Evolutionary conservation across 2,113 vertebrate species (phyloP).

Genomic region (Fulmarus glacialis): DNA sequence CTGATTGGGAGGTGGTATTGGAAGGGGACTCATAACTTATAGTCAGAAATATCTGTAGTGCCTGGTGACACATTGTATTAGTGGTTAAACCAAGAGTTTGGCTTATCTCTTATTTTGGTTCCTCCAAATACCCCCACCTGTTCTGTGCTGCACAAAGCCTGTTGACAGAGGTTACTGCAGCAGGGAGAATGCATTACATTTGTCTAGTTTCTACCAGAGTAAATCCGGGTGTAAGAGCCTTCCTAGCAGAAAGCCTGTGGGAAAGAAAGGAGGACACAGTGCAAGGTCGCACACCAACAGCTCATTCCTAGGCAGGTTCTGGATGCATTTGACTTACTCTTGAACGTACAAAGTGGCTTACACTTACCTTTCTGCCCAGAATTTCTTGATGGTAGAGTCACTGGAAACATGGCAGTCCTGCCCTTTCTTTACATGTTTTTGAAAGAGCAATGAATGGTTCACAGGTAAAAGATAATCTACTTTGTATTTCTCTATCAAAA

Average conservation of each 20-base stretch:
- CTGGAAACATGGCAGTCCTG: background rate
- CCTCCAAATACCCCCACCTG: background rate
- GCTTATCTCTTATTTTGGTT: background rate
- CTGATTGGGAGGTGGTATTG: background rate
- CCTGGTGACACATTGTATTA: background rate
- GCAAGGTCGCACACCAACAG: background rate
- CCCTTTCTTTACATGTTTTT: background rate
- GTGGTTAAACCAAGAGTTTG: background rate
- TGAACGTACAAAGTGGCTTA: background rate
- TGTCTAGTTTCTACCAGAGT: background rate
- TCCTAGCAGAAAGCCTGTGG: background rate
- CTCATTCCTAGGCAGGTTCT: background rate
- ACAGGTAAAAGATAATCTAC: background rate
- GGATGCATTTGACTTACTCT: background rate
- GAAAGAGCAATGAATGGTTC: background rate
- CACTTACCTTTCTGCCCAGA: background rate
- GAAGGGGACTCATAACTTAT: background rate
- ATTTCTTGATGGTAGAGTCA: background rate
- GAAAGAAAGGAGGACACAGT: background rate
- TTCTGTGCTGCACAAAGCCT: background rate
- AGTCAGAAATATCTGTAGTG: background rate
- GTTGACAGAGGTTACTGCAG: background rate
- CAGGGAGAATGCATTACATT: background rate
- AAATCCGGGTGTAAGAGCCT: fast-evolving
- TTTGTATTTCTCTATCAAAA: background rate